phyloP scores from a whole-genome alignment of 2,113 vertebrate species.

The Microcebus griseorufus region DNA sequence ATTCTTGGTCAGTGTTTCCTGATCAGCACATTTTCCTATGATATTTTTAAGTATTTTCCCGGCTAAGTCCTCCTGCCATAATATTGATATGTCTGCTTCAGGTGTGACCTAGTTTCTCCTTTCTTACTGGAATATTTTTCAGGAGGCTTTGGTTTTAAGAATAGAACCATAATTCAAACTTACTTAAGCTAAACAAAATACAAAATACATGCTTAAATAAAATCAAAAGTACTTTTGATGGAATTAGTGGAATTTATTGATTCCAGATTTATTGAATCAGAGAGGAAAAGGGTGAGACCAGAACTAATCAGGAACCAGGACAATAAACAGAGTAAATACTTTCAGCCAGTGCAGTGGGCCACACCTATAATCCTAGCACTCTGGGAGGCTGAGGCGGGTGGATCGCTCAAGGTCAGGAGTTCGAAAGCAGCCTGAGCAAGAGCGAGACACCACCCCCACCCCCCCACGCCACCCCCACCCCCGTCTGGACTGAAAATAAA shows the following conservation, averaged over 20 bases:
- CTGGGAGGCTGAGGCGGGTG: too few species aligned
- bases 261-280: background rate
- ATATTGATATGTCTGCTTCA: background rate
- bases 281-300: background rate
- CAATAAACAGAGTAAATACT: background rate
- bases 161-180: background rate
- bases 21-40: background rate
- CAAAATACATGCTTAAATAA: background rate
- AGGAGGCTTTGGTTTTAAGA: background rate
- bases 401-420: too few species aligned
- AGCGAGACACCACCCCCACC: too few species aligned
- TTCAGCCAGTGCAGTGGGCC: too few species aligned
- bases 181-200: background rate
- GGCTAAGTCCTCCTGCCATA: background rate
- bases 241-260: background rate
- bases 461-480: too few species aligned
- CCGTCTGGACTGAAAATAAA: too few species aligned
- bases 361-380: too few species aligned
- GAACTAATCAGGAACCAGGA: background rate
- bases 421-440: too few species aligned
- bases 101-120: background rate
- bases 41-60: background rate
- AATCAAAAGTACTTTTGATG: background rate
- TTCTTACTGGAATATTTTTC: background rate
- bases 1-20: background rate